Conservation (phyloP, 2,113 vertebrate species). For the Pelobates fuscus region DNA sequence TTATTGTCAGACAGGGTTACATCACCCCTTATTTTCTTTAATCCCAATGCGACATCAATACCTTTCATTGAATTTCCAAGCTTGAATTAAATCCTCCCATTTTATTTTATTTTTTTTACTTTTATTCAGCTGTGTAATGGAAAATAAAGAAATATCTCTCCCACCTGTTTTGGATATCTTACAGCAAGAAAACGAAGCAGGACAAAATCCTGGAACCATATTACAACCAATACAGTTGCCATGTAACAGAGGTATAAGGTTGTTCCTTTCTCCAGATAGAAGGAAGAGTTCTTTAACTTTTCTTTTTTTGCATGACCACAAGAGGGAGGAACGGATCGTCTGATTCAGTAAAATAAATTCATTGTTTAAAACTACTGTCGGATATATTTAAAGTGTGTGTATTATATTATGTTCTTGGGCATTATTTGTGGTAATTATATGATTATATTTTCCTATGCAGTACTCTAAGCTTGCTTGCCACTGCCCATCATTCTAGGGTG, state of each 20-base stretch:
- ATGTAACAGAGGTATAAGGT: background rate
- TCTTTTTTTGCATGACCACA: background rate
- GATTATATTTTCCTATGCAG: too few species aligned
- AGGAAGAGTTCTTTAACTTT: background rate
- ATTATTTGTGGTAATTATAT: too few species aligned
- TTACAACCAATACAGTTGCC: background rate
- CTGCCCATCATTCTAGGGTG: too few species aligned
- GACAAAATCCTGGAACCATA: background rate
- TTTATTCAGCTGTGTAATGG: background rate
- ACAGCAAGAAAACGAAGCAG: background rate
- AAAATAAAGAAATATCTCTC: background rate
- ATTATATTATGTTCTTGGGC: too few species aligned
- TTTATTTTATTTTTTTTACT: background rate
- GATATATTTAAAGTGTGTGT: too few species aligned
- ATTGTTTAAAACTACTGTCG: too few species aligned
- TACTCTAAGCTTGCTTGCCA: too few species aligned
- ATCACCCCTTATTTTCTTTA: conserved; percentile 60
- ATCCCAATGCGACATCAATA: conserved; percentile 57
- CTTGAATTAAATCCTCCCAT: conserved; percentile 36
- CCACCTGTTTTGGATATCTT: conserved; percentile 1
- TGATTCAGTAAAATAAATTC: too few species aligned
- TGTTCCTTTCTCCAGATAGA: too few species aligned
- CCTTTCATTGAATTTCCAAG: conserved; percentile 48
- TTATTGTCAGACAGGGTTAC: conserved; percentile 59
- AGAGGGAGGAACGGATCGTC: background rate